These are phyloP conservation scores for Limonius californicus DNA, from an alignment of 1,140 invertebrate species.

Conservation along the genomic window DNA sequence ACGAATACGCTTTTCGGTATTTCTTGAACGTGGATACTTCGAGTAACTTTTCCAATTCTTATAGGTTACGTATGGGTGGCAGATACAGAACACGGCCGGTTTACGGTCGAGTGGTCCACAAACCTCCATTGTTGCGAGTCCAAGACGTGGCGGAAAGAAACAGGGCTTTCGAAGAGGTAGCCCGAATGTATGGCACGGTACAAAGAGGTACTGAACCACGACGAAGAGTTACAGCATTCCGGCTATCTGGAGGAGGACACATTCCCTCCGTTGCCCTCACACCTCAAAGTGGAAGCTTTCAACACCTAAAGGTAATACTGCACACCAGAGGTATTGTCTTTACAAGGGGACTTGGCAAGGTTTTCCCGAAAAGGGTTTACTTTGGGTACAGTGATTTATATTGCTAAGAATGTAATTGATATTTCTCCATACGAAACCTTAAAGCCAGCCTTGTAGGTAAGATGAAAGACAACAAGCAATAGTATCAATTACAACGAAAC, in stretches of 20 bases:
- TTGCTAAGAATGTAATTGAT: too few species aligned
- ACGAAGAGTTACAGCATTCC: conserved; percentile 37
- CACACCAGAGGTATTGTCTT: too few species aligned
- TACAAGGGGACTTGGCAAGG: too few species aligned
- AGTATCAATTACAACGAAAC: too few species aligned
- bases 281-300: conserved; percentile 61
- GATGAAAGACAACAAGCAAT: too few species aligned
- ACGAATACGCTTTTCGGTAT: too few species aligned
- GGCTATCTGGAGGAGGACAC: conserved; percentile 34
- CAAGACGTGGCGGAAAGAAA: conserved; percentile 44
- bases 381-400: too few species aligned
- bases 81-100: conserved; percentile 48
- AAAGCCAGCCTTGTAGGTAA: too few species aligned
- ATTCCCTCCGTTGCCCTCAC: conserved; percentile 36
- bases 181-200: conserved; percentile 48
- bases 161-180: conserved; percentile 50
- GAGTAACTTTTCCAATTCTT: too few species aligned
- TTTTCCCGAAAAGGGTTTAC: too few species aligned
- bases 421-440: too few species aligned
- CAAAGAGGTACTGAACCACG: conserved; percentile 43
- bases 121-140: conserved; percentile 49
- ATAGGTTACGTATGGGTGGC: conserved; percentile 34
- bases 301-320: conserved; percentile 49
- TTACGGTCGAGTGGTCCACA: conserved; percentile 60
- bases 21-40: too few species aligned